These are phyloP conservation scores for Scylla paramamosain DNA, from an alignment of 1,140 invertebrate species.

Conservation along the genomic window DNA sequence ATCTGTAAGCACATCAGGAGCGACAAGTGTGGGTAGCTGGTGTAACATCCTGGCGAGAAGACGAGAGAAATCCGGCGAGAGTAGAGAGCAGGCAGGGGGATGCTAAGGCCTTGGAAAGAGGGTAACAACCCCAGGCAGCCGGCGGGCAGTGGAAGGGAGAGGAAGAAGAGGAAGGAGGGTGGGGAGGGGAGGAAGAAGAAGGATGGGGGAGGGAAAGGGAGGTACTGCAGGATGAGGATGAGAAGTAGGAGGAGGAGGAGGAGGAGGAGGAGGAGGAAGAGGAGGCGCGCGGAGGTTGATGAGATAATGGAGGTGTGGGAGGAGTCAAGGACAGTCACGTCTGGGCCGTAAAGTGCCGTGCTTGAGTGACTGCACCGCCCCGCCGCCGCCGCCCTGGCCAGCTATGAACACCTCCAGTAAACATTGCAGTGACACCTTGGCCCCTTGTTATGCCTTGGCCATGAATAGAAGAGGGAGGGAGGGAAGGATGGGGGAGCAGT, in stretches of 20 bases:
- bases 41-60: not conserved
- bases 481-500: not conserved
- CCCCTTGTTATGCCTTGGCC: not conserved
- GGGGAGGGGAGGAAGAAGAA: not conserved
- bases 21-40: not conserved
- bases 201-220: not conserved
- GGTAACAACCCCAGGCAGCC: not conserved
- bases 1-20: not conserved
- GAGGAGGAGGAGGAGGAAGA: not conserved
- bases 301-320: not conserved
- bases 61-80: not conserved
- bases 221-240: not conserved
- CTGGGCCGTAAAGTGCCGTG: not conserved
- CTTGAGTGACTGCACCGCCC: not conserved
- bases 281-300: not conserved
- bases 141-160: not conserved
- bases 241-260: not conserved
- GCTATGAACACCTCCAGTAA: not conserved
- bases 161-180: not conserved
- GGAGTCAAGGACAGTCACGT: not conserved
- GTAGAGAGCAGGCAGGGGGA: not conserved
- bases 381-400: not conserved
- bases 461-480: not conserved
- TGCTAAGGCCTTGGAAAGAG: conserved; percentile 8
- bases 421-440: not conserved